Conservation (phyloP, 2,113 vertebrate genomes). For the Tautogolabrus adspersus region DNA sequence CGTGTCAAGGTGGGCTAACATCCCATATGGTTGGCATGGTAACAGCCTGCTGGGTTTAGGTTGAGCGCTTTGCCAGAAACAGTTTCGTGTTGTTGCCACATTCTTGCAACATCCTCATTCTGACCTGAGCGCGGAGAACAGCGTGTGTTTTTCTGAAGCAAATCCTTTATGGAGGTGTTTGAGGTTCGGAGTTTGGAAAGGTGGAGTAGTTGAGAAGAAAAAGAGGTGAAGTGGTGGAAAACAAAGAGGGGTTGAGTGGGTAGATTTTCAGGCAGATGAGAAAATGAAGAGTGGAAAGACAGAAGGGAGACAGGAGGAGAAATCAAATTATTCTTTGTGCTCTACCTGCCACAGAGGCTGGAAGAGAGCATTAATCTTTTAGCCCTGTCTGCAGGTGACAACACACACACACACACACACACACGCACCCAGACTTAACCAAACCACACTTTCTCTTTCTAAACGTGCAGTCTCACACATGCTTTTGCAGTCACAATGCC, state of each 20-base stretch:
- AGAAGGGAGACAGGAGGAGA: slow-evolving; percentile 70
- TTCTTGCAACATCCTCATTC: slow-evolving; percentile 77
- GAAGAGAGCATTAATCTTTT: slow-evolving; percentile 79
- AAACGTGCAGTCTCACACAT: slow-evolving; percentile 39
- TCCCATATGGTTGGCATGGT: slow-evolving; percentile 79
- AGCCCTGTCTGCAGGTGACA: slow-evolving; percentile 69
- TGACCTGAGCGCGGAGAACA: slow-evolving; percentile 60
- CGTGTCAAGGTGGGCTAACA: slow-evolving; percentile 79
- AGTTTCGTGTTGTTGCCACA: slow-evolving; percentile 79
- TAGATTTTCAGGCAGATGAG: slow-evolving; percentile 61
- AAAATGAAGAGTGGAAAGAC: slow-evolving; percentile 66
- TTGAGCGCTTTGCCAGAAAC: slow-evolving; percentile 70
- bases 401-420: slow-evolving; percentile 5
- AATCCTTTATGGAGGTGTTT: slow-evolving; percentile 54
- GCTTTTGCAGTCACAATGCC: slow-evolving; percentile 33
- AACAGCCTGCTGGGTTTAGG: slow-evolving; percentile 77
- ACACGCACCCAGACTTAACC: slow-evolving; percentile 46
- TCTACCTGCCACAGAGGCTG: slow-evolving; percentile 75
- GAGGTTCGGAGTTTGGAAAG: slow-evolving; percentile 21
- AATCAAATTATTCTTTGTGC: slow-evolving; percentile 80
- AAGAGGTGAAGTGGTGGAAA: slow-evolving; percentile 15
- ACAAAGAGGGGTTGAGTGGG: slow-evolving; percentile 40
- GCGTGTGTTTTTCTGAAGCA: slow-evolving; percentile 49
- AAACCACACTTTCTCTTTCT: slow-evolving; percentile 41
- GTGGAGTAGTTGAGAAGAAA: slow-evolving; percentile 25